These are phyloP conservation scores for zebrafish (Danio rerio) DNA, from an alignment of 2,113 vertebrate genomes.

Conservation along the genomic window DNA sequence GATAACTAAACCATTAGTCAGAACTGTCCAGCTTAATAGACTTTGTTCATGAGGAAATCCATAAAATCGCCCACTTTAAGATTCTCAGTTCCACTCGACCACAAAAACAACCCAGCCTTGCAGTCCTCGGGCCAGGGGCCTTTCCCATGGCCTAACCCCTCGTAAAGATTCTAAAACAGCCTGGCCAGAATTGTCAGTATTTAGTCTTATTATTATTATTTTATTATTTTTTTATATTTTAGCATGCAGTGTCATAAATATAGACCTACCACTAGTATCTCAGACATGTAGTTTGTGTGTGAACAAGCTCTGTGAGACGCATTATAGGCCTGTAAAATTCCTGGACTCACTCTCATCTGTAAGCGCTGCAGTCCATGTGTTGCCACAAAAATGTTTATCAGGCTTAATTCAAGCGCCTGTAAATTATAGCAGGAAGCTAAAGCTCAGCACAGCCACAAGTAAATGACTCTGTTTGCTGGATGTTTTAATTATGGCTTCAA, in stretches of 20 bases:
- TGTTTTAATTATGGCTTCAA: conserved; percentile 17
- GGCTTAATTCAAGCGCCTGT: not conserved
- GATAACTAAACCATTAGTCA: not conserved
- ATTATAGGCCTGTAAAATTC: conserved; percentile 8
- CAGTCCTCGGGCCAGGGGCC: not conserved
- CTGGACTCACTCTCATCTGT: conserved; percentile 5
- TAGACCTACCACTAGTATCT: not conserved
- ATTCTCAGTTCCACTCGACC: conserved; percentile 7
- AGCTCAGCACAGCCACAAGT: not conserved
- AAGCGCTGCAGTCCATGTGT: conserved; percentile 3
- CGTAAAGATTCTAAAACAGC: conserved; percentile 1
- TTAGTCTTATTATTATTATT: conserved; percentile 5
- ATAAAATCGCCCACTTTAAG: not conserved
- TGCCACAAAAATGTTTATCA: conserved; percentile 35
- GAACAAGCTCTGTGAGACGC: not conserved
- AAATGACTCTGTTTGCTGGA: not conserved
- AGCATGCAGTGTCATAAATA: not conserved
- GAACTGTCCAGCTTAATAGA: conserved; percentile 6
- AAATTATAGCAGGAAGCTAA: conserved; percentile 19
- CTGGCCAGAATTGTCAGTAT: conserved; percentile 12
- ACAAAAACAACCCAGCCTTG: conserved; percentile 7
- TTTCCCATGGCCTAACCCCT: conserved; percentile 8
- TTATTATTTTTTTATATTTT: not conserved
- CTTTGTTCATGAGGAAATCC: not conserved
- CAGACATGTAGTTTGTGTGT: conserved; percentile 24